Base-by-base conservation (phyloP, 2,888 invertebrate genomes). In the Drosophila anomalata region DNA sequence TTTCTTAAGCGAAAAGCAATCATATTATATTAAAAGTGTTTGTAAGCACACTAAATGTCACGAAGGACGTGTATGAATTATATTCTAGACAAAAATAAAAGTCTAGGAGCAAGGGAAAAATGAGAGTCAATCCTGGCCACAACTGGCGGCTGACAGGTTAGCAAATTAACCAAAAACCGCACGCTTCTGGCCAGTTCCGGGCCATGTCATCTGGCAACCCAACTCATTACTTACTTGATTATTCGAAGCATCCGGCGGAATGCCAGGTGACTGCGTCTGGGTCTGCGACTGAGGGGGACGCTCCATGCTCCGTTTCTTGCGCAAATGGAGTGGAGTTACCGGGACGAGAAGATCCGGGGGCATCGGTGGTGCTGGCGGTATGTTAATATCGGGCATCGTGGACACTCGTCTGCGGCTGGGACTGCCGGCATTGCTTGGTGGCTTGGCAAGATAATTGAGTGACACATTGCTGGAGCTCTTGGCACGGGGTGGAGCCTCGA, bases 291-390 rank as follows among this genome's bases (percentile, higher is more conserved):
- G 29, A 39, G 48, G 50, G 11, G 55, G 53, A 0, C 51, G 67
- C 20, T 69, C 78, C 11, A 56, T 54, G 75, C 82, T 82, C 3
- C 83, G 86, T 9, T 82, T 82, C 72, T 85, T 85, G 20, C 79
- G 77, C 57, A 84, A 58, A 50, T 77, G 79, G 29, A 87, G 55
- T 3, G 84, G 84, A 4, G 84, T 87, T 0, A 67, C 69, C 0
- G 87, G 88, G 11, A 57, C 77, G 3, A 88, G 59, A 3, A 87
- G 76, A 7, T 88, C 81, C 8, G 76, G 60, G 3, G 90, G 87
- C 57, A 90, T 42, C 3, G 88, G 78, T 2, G 89, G 89, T 1
- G 90, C 89, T 5, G 88, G 77, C 41, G 88, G 77, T 85, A 90
- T 90, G 69, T 87, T 69, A 61, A 88, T 68, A 36, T 76, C 65